Evolutionary conservation across 2,888 invertebrate genomes (phyloP).

Genomic region (Epinotia demarniana): DNA sequence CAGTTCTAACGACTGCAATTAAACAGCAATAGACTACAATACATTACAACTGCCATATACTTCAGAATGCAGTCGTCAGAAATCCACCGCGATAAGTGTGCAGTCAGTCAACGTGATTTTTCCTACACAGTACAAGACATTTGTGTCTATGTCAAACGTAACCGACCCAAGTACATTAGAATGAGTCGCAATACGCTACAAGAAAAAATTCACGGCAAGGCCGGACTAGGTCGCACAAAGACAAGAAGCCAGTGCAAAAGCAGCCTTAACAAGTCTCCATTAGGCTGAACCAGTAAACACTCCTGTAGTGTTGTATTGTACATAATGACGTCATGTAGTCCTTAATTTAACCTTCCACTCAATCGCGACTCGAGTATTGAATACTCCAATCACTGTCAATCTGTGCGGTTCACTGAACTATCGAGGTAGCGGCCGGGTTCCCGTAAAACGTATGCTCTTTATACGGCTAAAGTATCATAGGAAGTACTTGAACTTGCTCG

Average conservation of each 20-base stretch:
- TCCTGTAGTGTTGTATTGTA: not conserved
- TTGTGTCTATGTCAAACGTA: not conserved
- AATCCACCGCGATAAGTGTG: no score
- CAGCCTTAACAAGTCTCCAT: not conserved
- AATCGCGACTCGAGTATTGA: conserved; percentile 13
- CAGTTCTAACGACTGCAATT: no score
- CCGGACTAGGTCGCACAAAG: not conserved
- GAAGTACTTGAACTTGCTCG: conserved; percentile 9
- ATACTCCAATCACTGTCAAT: conserved; percentile 30
- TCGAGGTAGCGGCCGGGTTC: conserved; percentile 28
- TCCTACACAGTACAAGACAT: no score
- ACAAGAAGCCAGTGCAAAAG: not conserved
- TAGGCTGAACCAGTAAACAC: not conserved
- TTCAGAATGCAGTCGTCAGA: no score
- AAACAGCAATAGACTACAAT: no score
- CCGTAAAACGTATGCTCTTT: conserved; percentile 14
- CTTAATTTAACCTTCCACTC: conserved; percentile 28
- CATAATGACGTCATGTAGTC: conserved; percentile 25
- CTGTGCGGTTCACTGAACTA: conserved; percentile 31
- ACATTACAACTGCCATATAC: no score
- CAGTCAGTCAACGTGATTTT: no score
- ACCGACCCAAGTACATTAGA: not conserved
- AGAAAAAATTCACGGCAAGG: not conserved
- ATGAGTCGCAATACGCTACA: not conserved
- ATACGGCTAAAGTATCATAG: not conserved